A percentile compares a stretch with the other conserved stretches of the same genome.
phyloP scores from a whole-genome alignment of 2,113 vertebrate species.

The Arizona elegans region DNA sequence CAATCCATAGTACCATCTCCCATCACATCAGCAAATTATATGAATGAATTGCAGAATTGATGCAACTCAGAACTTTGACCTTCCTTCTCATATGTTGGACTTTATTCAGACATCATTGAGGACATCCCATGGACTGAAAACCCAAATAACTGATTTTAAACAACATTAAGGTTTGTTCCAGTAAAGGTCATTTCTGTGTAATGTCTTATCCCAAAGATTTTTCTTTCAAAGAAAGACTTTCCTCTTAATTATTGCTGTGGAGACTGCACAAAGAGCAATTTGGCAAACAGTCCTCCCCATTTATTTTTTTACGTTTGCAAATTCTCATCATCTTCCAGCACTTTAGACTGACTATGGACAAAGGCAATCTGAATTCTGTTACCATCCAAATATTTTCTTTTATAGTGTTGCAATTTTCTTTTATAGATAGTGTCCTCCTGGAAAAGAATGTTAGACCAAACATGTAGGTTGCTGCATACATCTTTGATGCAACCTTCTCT shows the following conservation, averaged over 20 bases:
- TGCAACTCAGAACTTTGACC: no score
- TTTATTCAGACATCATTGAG: neutral
- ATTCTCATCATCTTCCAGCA: neutral
- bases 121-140: neutral
- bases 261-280: neutral
- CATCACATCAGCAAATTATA: neutral
- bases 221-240: neutral
- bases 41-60: neutral
- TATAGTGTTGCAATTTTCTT: neutral
- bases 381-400: neutral
- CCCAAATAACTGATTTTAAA: neutral
- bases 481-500: neutral
- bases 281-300: neutral
- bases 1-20: no score
- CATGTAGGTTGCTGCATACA: neutral
- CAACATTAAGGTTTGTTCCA: neutral
- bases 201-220: neutral
- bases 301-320: neutral
- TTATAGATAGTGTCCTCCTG: neutral
- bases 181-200: neutral
- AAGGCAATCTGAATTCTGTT: neutral
- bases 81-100: neutral
- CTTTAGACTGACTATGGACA: neutral
- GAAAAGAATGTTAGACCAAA: neutral
- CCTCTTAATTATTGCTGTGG: neutral